Conservation (phyloP, 2,797 vertebrate genomes). For the Lophius americanus region DNA sequence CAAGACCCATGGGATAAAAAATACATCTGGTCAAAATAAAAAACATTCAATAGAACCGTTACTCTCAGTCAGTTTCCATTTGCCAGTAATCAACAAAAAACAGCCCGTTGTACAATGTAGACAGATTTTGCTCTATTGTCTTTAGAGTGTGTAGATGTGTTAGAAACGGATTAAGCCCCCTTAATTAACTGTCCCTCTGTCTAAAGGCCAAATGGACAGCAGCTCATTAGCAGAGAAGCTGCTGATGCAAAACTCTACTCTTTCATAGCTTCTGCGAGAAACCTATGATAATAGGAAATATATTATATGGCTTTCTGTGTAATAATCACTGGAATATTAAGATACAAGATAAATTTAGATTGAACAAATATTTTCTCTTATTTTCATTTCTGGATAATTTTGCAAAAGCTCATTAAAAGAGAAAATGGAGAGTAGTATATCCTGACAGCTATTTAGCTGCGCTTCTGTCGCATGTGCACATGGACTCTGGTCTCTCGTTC, state of each 20-base stretch:
- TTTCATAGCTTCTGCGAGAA: background rate
- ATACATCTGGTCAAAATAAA: background rate
- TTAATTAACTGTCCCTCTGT: background rate
- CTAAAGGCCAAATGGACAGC: slow-evolving; percentile 12
- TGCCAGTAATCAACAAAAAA: background rate
- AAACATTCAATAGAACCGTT: background rate
- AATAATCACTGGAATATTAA: background rate
- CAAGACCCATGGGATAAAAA: background rate
- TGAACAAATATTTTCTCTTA: background rate
- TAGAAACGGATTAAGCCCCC: background rate
- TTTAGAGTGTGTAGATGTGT: background rate
- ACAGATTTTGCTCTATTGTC: background rate
- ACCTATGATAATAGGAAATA: background rate
- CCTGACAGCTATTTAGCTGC: background rate
- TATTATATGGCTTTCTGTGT: background rate
- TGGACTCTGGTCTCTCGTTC: slow-evolving; percentile 34
- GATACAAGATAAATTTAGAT: slow-evolving; percentile 2
- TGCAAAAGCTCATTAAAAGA: background rate
- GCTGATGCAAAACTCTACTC: background rate
- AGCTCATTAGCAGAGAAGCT: slow-evolving; percentile 20
- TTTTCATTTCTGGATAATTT: background rate
- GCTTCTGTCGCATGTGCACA: background rate
- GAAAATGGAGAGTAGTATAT: background rate
- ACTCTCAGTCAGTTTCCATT: background rate
- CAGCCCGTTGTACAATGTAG: background rate